Base-by-base conservation (phyloP, 2,797 vertebrate genomes). In the Lagodon rhomboides region DNA sequence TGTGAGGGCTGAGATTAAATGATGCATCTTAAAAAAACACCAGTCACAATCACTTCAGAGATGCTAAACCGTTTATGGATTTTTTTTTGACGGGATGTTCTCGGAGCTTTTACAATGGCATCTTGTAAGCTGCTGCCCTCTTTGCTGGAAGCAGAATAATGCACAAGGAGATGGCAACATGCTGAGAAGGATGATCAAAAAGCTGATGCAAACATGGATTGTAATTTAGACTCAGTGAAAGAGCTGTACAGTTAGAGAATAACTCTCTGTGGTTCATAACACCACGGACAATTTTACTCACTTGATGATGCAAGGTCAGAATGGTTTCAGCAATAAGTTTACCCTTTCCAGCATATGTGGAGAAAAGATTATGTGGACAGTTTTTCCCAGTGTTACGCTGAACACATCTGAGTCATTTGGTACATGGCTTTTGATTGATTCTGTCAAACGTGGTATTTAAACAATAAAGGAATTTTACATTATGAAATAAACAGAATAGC, bases 291-390 rank as follows among this genome's bases (percentile, higher is more conserved):
- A 7, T 85, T 89, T 81, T 86, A 22, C 68, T 90, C 72, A 43
- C 78, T 79, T 34, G 47, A 56, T 93, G 90, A 91, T 87, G 91
- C 87, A 92, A 91, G 70, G 20, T 27, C 25, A 81, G 84, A 83
- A 83, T 70, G 54, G 78, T 87, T 89, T 84, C 75, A 43, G 87
- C 85, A 90, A 91, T 79, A 76, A 59, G 70, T 72, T 86, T 77
- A 38, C 59, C 47, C 75, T 34, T 60, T 49, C 58, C 38, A 18
- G 61, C 44, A 16, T 46, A 18, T 77, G 69, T 1, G 11, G n/a
- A 43, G 34, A 71, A 62, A 56, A 27, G 56, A 69, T 77, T 60
- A 34, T 43, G 23, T 49, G 30, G 68, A 71, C 47, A 10, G 20
- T 60, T 65, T 27, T 50, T 30, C 25, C 44, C 49, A 20, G 25